phyloP scores from a whole-genome alignment of 1,140 invertebrate genomes.

The Ceratoteleas bidentatus region DNA sequence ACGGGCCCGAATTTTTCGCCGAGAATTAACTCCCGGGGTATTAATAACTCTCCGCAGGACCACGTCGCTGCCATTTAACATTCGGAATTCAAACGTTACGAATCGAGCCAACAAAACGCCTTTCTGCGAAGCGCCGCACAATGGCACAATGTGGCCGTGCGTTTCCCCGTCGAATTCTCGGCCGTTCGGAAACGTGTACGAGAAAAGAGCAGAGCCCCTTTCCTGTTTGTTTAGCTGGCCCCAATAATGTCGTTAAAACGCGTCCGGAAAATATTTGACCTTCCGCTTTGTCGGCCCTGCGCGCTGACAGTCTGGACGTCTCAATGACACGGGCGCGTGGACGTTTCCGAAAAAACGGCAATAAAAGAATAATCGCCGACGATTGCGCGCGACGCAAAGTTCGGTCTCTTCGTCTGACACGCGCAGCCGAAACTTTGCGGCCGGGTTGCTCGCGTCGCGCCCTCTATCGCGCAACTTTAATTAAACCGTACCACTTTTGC shows the following conservation, averaged over 20 bases:
- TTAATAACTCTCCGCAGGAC: conserved; percentile 29
- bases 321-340: conserved; percentile 16
- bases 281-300: conserved; percentile 26
- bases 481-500: conserved; percentile 69
- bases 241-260: conserved; percentile 49
- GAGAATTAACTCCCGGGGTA: conserved; percentile 22
- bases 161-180: conserved; percentile 18
- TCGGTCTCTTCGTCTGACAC: conserved; percentile 21
- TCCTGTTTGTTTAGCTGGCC: conserved; percentile 48
- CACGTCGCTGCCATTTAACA: conserved; percentile 11
- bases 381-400: conserved; percentile 34
- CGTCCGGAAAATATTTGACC: conserved; percentile 51
- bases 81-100: conserved; percentile 22
- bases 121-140: conserved; percentile 33
- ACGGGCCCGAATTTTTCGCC: conserved; percentile 5
- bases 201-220: conserved; percentile 30
- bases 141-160: conserved; percentile 29
- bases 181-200: conserved; percentile 3
- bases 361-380: conserved; percentile 1
- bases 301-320: conserved; percentile 40
- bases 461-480: conserved; percentile 66
- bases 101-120: conserved; percentile 31
- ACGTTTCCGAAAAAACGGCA: conserved; percentile 8
- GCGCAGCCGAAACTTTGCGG: conserved; percentile 32
- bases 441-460: conserved; percentile 22